Conservation (phyloP, 2,888 invertebrate species). For the Chloroclysta siterata region DNA sequence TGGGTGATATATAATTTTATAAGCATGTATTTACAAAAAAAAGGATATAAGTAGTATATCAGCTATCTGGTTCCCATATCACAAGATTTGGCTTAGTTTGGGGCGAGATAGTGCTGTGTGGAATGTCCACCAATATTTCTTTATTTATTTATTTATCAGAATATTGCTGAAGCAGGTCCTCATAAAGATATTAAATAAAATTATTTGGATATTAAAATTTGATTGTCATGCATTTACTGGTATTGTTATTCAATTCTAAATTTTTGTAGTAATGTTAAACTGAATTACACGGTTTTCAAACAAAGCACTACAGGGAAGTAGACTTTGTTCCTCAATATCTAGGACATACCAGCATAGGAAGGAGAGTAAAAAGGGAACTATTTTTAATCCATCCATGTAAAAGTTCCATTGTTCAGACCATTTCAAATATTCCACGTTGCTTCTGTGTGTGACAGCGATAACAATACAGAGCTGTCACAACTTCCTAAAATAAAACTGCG, state of each 20-base stretch:
- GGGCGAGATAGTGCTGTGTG: no score
- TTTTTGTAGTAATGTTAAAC: neutral
- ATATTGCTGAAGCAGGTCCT: no score
- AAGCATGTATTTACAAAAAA: no score
- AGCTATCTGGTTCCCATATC: no score
- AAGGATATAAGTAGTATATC: no score
- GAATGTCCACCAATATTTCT: no score
- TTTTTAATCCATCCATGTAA: constrained; percentile 22
- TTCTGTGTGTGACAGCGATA: constrained; percentile 21
- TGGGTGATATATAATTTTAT: no score
- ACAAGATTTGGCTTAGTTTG: no score
- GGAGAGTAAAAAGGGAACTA: constrained; percentile 6
- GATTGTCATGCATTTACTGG: neutral
- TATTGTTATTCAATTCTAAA: neutral
- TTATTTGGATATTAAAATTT: no score
- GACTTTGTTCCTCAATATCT: neutral
- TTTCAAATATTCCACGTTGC: constrained; percentile 17
- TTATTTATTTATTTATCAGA: no score
- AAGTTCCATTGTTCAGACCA: constrained; percentile 20
- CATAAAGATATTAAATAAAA: no score
- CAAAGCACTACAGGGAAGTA: neutral
- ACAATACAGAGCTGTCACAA: constrained; percentile 22
- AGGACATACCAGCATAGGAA: neutral
- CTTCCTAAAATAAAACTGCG: constrained; percentile 15
- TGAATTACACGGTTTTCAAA: neutral